Conservation (phyloP, 2,888 invertebrate genomes). For the Dione juno region DNA sequence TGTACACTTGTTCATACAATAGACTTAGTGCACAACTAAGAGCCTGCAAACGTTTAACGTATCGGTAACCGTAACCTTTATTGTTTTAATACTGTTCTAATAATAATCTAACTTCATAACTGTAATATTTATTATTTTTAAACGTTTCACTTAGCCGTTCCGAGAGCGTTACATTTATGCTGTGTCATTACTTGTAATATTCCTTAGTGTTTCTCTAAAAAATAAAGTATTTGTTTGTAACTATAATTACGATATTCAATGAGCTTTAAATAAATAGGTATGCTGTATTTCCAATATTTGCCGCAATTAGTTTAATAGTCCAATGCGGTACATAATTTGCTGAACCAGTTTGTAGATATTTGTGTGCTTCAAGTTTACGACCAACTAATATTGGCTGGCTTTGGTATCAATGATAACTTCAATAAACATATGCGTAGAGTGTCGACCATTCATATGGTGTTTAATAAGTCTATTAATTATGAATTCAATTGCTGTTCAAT, state of each 20-base stretch:
- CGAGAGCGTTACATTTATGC: background rate
- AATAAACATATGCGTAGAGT: slow-evolving; percentile 14
- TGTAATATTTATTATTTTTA: background rate
- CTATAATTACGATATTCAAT: background rate
- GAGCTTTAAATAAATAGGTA: slow-evolving; percentile 8
- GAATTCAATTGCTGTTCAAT: background rate
- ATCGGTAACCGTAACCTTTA: background rate
- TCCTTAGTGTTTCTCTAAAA: background rate
- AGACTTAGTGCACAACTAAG: slow-evolving; percentile 57
- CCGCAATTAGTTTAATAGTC: slow-evolving; percentile 39
- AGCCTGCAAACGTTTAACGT: slow-evolving; percentile 47
- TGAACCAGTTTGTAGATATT: slow-evolving; percentile 40
- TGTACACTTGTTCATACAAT: slow-evolving; percentile 50
- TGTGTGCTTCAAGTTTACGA: slow-evolving; percentile 39
- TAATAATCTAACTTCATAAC: background rate
- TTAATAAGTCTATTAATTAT: slow-evolving; percentile 21
- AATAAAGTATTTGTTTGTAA: background rate
- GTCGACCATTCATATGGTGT: slow-evolving; percentile 3
- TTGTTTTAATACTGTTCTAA: background rate
- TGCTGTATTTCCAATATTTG: slow-evolving; percentile 13
- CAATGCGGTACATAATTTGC: slow-evolving; percentile 43
- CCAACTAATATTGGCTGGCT: slow-evolving; percentile 30
- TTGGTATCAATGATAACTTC: slow-evolving; percentile 6
- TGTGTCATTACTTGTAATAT: background rate
- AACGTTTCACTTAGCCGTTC: background rate